These are phyloP conservation scores for Osmerus mordax DNA, from an alignment of 2,113 vertebrate species.

Conservation along the genomic window DNA sequence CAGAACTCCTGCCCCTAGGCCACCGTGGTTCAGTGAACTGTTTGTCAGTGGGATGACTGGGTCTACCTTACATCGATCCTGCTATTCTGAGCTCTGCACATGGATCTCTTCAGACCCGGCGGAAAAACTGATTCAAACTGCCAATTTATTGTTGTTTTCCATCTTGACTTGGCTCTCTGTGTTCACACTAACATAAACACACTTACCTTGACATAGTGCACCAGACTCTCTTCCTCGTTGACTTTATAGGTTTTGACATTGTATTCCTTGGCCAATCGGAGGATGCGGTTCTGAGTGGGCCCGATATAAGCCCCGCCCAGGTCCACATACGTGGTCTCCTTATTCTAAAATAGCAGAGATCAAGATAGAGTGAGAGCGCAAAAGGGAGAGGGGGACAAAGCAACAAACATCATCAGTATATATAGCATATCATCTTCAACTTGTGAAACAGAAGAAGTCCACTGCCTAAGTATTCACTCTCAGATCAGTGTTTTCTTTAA, in stretches of 20 bases:
- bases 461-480: too few relatives aligned
- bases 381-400: background rate
- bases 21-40: background rate
- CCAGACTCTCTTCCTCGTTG: constrained; percentile 84
- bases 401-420: background rate
- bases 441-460: too few relatives aligned
- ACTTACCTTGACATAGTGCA: constrained; percentile 89
- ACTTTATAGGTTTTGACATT: constrained; percentile 93
- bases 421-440: background rate
- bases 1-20: background rate
- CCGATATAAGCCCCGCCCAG: constrained; percentile 94
- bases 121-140: background rate
- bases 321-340: constrained; percentile 91
- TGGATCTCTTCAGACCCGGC: background rate
- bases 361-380: background rate
- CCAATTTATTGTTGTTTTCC: background rate
- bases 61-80: too few relatives aligned
- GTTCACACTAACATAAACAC: background rate
- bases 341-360: constrained; percentile 76
- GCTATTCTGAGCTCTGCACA: too few relatives aligned
- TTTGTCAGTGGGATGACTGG: too few relatives aligned
- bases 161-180: background rate
- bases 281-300: constrained; percentile 92
- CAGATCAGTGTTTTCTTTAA: too few relatives aligned
- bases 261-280: constrained; percentile 86